Evolutionary conservation across 1,140 invertebrate genomes (phyloP), one percentile per base, ranked within the genome.

Genomic region (Drosophila guanche): DNA sequence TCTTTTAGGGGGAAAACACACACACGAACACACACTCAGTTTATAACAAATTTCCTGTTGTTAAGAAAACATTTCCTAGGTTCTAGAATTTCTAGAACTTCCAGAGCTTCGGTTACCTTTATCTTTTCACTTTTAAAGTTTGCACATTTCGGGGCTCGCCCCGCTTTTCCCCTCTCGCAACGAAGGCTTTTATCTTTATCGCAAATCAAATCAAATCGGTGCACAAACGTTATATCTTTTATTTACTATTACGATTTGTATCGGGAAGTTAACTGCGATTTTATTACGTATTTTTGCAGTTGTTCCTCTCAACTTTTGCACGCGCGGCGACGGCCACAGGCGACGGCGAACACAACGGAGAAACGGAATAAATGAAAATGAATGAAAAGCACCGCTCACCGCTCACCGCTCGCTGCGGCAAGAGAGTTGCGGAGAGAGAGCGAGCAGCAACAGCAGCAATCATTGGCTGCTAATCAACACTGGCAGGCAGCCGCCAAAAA

Each of bases 331-430:
- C 84, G 33, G 73, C 81, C 51, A 77, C 33, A 8, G 29, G 29
- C 27, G 27, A 29, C 27, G 27, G 27, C 80, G 81, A 85, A 85
- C 81, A 70, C 81, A 85, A 77, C 81, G 80, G 77, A 85, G 53
- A 50, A 55, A 68, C 73, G 41, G 45, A 20, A 37, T 12, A 37
- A 68, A 68, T 56, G 65, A 75, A 86, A 80, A 86, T 86, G 77
- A 85, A 86, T 86, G 77, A 86, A 85, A 85, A 81, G 75, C 81
- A 80, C 80, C 61, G 16, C 16, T 20, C 16, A 80, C 80, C 61
- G 16, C 16, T 20, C 16, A 20, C 16, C 16, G 16, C 16, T 20
- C 16, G 16, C 16, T 20, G 16, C 16, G 16, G 16, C 16, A 20
- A 20, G 62, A 45, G 59, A 4, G 41, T 20, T 14, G 3, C 10